Evolutionary conservation across 2,113 vertebrate species (phyloP), one percentile per base, ranked within the genome.

Genomic region (Columba janthina): DNA sequence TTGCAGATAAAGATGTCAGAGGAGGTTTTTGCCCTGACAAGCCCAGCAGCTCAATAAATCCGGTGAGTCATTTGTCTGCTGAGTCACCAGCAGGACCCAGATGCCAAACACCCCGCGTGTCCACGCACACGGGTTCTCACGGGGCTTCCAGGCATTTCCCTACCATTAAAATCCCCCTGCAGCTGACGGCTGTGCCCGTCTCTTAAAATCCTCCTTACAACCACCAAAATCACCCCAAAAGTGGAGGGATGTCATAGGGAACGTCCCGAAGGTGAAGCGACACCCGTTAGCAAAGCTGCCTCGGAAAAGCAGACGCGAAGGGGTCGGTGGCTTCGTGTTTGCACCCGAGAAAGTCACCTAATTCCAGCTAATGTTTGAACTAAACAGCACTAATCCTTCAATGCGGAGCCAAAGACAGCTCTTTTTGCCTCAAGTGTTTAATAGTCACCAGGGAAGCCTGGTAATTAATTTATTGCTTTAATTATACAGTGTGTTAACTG

Each of bases 381-480:
- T 18, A 17, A 70, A 21, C 4, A 40, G 32, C 16, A 48, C 34
- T 57, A 80, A 80, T 42, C 72, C 79, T 66, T 57, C 74, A 42
- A 51, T 50, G 5, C 64, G 83, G 56, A 89, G 70, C 75, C 61
- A 46, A 64, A 85, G 79, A 36, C 84, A 64, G 50, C 70, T 72
- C 75, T 64, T 82, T 46, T 81, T 74, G 65, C 88, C 85, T 86
- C 85, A 13, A 88, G 84, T 88, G 78, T 81, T 90, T 90, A 72
- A 85, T 34, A 91, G 65, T 91, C 84, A 88, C 74, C 79, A 38
- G 80, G 80, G 62, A 79, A 89, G 88, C 53, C 75, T 56, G 81
- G 88, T 89, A 91, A 93, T 95, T 90, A 95, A 93, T 91, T 85
- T 85, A 77, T 91, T 85, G 75, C 65, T 91, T 93, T 93, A 91